Evolutionary conservation across 1,140 invertebrate genomes (phyloP), one percentile per base, ranked within the genome.

Genomic region (Anagrus nilaparvatae): DNA sequence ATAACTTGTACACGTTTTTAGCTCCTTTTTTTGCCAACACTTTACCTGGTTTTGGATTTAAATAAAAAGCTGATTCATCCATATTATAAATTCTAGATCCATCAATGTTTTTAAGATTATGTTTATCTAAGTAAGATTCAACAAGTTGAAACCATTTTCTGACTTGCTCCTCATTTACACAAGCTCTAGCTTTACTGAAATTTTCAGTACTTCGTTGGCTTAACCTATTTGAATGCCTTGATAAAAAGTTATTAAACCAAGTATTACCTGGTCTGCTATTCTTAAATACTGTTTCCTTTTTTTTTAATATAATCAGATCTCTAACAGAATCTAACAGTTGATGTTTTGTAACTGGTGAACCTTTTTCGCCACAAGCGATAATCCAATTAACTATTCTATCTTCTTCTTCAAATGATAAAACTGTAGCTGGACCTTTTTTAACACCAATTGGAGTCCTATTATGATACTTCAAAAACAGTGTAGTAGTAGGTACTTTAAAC

Each of bases 21-120:
- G 52, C 43, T 1, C 56, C 52, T 53, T 56, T 60, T 38, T 32
- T 20, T 34, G 49, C 54, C 25, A 53, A 48, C 25, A 58, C 53
- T 42, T 51, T 55, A 12, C 46, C 52, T 48, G 36, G 43, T 29
- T 52, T 44, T 12, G 44, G 50, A 34, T 44, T 54, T 27, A 49
- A 35, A 46, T 39, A 50, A 47, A 62, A 54, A 35, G 47, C 50
- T 6, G 55, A 50, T 39, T 52, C 50, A 30, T 54, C 50, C 19
- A 44, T 49, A 44, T 58, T 60, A 38, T 56, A 54, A 3, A 51
- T 21, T 28, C 44, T 10, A 1, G 30, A 31, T 9, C 35, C 34
- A 47, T 50, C 43, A 18, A 49, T 29, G 16, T 47, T 46, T 19
- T 32, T 18, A 16, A 51, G 29, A 14, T 47, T 32, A 33, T 48